Percentiles rank a stretch among this genome's conserved stretches.
phyloP scores from a whole-genome alignment of 2,888 invertebrate genomes.

The Danaus chrysippus region DNA sequence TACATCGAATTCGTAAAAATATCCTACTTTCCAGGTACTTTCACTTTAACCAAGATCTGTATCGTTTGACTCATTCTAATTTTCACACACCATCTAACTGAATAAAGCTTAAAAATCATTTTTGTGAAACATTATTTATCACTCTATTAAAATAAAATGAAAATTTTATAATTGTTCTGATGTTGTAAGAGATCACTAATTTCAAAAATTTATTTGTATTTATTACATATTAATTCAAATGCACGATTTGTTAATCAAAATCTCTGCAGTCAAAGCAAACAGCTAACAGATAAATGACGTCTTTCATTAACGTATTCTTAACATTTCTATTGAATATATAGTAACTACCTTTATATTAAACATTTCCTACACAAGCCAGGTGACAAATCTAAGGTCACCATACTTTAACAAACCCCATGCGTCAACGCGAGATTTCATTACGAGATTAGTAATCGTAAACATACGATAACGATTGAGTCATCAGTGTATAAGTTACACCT shows the following conservation, averaged over 20 bases:
- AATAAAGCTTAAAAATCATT: background rate
- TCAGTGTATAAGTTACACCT: slow-evolving; percentile 33
- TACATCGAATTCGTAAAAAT: slow-evolving; percentile 26
- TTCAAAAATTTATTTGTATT: no score
- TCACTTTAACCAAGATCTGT: slow-evolving; percentile 34
- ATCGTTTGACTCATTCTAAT: slow-evolving; percentile 13
- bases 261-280: no score
- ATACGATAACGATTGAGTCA: slow-evolving; percentile 53
- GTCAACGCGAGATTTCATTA: slow-evolving; percentile 45
- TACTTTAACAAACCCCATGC: slow-evolving; percentile 31
- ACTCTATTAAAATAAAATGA: no score
- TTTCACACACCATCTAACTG: slow-evolving; percentile 6
- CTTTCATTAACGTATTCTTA: background rate
- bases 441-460: slow-evolving; percentile 55
- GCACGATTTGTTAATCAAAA: no score
- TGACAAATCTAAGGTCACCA: slow-evolving; percentile 6
- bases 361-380: slow-evolving; percentile 4
- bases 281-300: slow-evolving; percentile 1
- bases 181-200: no score
- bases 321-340: background rate
- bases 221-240: no score
- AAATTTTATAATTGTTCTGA: no score
- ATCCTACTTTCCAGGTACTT: slow-evolving; percentile 41
- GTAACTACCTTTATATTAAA: background rate
- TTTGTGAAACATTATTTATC: no score